phyloP scores from a whole-genome alignment of 2,113 vertebrate genomes.

The Nanorana parkeri region DNA sequence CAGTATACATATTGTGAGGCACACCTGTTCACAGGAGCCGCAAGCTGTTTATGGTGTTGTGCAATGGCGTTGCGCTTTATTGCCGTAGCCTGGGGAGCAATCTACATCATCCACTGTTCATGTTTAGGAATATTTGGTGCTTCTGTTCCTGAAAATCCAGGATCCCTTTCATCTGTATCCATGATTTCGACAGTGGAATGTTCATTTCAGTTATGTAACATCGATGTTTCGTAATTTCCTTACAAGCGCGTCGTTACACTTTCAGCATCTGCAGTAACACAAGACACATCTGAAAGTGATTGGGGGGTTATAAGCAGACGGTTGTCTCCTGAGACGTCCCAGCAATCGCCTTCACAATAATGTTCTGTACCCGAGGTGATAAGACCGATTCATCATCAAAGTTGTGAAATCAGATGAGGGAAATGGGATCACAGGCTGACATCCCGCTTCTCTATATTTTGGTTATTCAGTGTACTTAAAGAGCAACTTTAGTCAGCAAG shows the following conservation, averaged over 20 bases:
- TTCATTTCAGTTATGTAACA: neutral
- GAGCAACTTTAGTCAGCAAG: too few relatives aligned
- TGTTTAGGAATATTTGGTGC: neutral
- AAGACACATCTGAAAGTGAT: conserved; percentile 13
- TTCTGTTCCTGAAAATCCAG: conserved; percentile 7
- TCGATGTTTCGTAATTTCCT: neutral
- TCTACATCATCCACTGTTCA: too few relatives aligned
- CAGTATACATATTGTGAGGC: too few relatives aligned
- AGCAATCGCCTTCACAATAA: neutral
- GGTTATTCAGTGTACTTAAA: too few relatives aligned
- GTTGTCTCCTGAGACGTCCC: neutral
- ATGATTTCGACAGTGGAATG: neutral
- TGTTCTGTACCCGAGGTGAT: neutral
- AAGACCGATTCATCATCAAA: neutral
- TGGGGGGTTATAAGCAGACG: neutral
- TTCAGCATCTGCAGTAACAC: neutral
- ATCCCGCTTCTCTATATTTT: neutral
- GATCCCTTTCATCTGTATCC: neutral
- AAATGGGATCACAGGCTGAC: neutral
- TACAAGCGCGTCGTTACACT: neutral
- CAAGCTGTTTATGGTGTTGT: too few relatives aligned
- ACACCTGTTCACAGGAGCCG: too few relatives aligned
- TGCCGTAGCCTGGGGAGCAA: too few relatives aligned
- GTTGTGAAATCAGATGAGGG: neutral
- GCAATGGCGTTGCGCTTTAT: too few relatives aligned